Evolutionary conservation across 2,797 vertebrate genomes (phyloP).

Genomic region (Sebastiscus tertius): DNA sequence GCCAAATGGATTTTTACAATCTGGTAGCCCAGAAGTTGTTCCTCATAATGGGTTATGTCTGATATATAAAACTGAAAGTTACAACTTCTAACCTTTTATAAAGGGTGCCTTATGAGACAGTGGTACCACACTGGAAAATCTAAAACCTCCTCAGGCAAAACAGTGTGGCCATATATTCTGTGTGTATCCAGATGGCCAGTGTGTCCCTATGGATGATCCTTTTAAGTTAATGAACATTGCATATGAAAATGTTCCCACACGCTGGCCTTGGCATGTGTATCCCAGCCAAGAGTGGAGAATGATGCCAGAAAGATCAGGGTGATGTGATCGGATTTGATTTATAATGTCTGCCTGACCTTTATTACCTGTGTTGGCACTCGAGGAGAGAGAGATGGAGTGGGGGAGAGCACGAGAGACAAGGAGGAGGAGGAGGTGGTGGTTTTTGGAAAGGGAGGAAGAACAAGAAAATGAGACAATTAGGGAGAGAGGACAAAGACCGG

Average conservation of each 20-base stretch:
- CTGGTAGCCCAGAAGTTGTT: background rate
- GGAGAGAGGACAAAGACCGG: constrained; percentile 18
- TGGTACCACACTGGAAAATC: background rate
- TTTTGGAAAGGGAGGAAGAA: background rate
- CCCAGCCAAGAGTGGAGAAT: constrained; percentile 44
- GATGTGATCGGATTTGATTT: constrained; percentile 77
- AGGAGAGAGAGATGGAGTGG: constrained; percentile 34
- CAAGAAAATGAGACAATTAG: constrained; percentile 40
- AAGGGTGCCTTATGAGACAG: background rate
- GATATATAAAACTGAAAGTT: background rate
- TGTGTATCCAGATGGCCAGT: constrained; percentile 5
- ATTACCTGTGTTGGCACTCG: constrained; percentile 67
- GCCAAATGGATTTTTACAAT: background rate
- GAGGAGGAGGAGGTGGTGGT: background rate
- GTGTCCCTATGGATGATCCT: constrained; percentile 37
- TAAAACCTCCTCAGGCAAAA: background rate
- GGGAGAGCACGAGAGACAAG: background rate
- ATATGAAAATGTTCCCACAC: constrained; percentile 44
- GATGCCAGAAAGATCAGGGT: constrained; percentile 64
- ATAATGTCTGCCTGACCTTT: constrained; percentile 79
- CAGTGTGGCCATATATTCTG: background rate
- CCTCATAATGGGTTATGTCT: constrained; percentile 6
- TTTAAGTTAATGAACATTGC: constrained; percentile 66
- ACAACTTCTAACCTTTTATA: constrained; percentile 2
- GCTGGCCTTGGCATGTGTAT: constrained; percentile 37